phyloP scores from a whole-genome alignment of 2,888 invertebrate species.

The Lasioglossum malachurum region DNA sequence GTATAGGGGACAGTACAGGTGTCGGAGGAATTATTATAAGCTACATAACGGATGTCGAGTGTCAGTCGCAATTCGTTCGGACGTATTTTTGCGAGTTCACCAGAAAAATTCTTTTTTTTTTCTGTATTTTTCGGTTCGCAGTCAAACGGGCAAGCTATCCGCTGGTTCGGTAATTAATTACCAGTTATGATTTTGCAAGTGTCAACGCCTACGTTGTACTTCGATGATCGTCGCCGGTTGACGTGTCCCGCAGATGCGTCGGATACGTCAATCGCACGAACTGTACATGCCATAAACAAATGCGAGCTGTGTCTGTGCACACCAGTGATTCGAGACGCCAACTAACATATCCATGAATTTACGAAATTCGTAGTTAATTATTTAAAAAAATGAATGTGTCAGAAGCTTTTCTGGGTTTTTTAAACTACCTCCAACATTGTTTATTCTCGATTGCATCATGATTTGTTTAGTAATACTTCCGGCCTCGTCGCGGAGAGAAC shows the following conservation, averaged over 20 bases:
- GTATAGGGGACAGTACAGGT: background rate
- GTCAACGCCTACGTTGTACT: slow-evolving; percentile 59
- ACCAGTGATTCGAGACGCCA: slow-evolving; percentile 2
- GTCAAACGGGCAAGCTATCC: background rate
- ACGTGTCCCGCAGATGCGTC: slow-evolving; percentile 50
- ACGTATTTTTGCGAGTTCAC: background rate
- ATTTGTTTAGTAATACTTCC: slow-evolving; percentile 4
- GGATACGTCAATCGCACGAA: slow-evolving; percentile 60
- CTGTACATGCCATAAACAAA: slow-evolving; percentile 52
- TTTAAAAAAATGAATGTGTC: too few relatives aligned
- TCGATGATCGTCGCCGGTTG: slow-evolving; percentile 36
- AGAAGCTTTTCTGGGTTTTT: too few relatives aligned
- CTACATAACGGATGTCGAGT: slow-evolving; percentile 11
- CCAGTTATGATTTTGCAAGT: slow-evolving; percentile 57
- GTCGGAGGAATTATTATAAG: slow-evolving; percentile 1
- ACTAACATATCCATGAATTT: background rate
- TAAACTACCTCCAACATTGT: too few relatives aligned
- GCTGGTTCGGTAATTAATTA: slow-evolving; percentile 68
- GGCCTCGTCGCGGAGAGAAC: background rate
- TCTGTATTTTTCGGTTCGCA: background rate
- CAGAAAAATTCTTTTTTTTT: background rate
- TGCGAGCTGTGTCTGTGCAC: slow-evolving; percentile 15
- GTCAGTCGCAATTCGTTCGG: slow-evolving; percentile 6
- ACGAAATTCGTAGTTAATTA: too few relatives aligned
- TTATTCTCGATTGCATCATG: background rate